Evolutionary conservation across 2,797 vertebrate genomes (phyloP).

Genomic region (Mus minutoides): DNA sequence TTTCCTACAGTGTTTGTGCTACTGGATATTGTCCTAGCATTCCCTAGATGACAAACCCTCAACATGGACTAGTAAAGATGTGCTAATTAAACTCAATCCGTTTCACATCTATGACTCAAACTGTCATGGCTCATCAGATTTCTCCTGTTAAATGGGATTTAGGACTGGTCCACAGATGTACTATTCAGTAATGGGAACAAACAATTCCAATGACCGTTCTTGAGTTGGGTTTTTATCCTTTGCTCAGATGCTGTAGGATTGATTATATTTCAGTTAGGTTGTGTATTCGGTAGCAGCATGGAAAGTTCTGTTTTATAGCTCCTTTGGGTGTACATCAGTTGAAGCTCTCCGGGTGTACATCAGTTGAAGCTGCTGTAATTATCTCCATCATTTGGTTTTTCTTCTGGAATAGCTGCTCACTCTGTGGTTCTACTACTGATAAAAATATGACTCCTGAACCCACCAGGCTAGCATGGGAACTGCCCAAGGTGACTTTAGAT

Average conservation of each 20-base stretch:
- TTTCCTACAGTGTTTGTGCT: conserved; percentile 46
- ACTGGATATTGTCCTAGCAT: conserved; percentile 66
- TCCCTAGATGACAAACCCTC: conserved; percentile 68
- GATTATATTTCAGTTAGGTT: conserved; percentile 66
- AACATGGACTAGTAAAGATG: conserved; percentile 63
- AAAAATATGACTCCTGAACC: neutral
- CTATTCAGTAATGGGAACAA: conserved; percentile 34
- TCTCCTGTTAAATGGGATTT: neutral
- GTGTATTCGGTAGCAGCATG: conserved; percentile 42
- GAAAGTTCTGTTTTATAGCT: conserved; percentile 40
- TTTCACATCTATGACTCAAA: conserved; percentile 64
- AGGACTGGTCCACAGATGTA: conserved; percentile 73
- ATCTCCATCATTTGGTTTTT: conserved; percentile 59
- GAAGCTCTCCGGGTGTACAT: conserved; percentile 16
- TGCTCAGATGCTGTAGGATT: conserved; percentile 44
- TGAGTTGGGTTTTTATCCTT: neutral
- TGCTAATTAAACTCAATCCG: conserved; percentile 75
- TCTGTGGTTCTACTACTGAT: neutral
- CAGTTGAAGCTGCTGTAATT: conserved; percentile 56
- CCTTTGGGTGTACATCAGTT: conserved; percentile 23
- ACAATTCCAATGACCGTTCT: conserved; percentile 1
- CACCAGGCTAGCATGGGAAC: neutral
- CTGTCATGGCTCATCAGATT: conserved; percentile 60
- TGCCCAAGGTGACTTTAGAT: too few species aligned
- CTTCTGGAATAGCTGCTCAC: neutral